Evolutionary conservation across 1,140 invertebrate genomes (phyloP).

Genomic region (Spodoptera litura): DNA sequence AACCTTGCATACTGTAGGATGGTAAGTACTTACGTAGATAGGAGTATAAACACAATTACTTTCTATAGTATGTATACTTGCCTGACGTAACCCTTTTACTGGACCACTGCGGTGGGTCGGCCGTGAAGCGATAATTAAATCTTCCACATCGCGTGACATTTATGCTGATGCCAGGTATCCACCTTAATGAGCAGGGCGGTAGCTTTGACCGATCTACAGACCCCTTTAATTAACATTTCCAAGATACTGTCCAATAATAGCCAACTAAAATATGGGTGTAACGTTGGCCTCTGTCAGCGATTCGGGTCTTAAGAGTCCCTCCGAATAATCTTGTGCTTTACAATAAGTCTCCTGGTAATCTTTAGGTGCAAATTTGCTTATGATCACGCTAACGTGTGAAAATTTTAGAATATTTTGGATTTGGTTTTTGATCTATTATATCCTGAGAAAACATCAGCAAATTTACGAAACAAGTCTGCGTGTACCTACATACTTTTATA

Average conservation of each 20-base stretch:
- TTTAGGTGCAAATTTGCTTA: no score
- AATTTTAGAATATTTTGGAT: no score
- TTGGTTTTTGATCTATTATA: no score
- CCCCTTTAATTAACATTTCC: slow-evolving; percentile 81
- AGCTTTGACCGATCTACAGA: slow-evolving; percentile 74
- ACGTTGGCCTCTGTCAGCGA: background rate
- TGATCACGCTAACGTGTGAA: no score
- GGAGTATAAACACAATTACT: background rate
- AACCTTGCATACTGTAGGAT: no score
- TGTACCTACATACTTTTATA: no score
- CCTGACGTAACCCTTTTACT: slow-evolving; percentile 75
- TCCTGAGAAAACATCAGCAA: no score
- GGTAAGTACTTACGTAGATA: no score
- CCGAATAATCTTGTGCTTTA: no score
- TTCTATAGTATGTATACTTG: slow-evolving; percentile 32
- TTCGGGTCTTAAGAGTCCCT: no score
- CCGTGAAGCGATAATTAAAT: slow-evolving; percentile 78
- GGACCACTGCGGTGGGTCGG: slow-evolving; percentile 75
- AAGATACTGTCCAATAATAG: slow-evolving; percentile 66
- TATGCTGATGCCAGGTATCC: slow-evolving; percentile 78
- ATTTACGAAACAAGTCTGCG: no score
- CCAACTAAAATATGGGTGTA: slow-evolving; percentile 29
- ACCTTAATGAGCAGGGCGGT: slow-evolving; percentile 74
- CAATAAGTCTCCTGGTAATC: no score
- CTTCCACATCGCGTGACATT: slow-evolving; percentile 78